Conservation (phyloP, 2,888 invertebrate species). For the Synergus umbraculus region DNA sequence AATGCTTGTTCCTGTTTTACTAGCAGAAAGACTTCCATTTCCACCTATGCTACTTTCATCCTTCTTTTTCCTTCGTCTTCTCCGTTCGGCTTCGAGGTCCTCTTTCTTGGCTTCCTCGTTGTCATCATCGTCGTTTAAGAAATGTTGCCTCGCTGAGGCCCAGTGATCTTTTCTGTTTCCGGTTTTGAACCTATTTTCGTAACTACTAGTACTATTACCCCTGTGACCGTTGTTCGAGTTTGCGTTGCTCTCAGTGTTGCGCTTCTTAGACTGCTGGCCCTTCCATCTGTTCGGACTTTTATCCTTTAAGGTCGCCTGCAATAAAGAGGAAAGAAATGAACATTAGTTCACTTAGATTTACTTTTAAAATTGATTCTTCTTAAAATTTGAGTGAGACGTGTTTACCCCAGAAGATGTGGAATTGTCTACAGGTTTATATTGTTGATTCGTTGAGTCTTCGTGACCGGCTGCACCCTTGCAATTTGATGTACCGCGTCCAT, state of each 20-base stretch:
- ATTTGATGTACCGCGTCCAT: conserved; percentile 66
- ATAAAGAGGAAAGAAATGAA: conserved; percentile 22
- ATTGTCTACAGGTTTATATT: conserved; percentile 75
- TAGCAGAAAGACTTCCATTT: conserved; percentile 52
- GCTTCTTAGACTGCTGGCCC: conserved; percentile 67
- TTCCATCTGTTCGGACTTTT: conserved; percentile 73
- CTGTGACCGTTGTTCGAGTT: conserved; percentile 64
- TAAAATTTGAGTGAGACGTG: neutral
- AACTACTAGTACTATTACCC: conserved; percentile 64
- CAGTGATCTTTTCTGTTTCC: conserved; percentile 73
- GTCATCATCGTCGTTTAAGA: conserved; percentile 68
- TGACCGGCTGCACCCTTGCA: conserved; percentile 64
- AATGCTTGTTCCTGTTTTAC: conserved; percentile 59
- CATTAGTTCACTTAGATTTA: neutral
- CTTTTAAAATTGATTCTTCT: neutral
- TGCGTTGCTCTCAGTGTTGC: conserved; percentile 66
- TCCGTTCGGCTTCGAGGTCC: conserved; percentile 64
- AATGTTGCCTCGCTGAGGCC: conserved; percentile 74
- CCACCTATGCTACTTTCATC: conserved; percentile 60
- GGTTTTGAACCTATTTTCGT: conserved; percentile 65
- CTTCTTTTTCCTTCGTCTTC: conserved; percentile 65
- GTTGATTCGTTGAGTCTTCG: conserved; percentile 69
- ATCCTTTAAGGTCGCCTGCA: conserved; percentile 72
- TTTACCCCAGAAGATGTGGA: conserved; percentile 74
- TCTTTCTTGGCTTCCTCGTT: conserved; percentile 63